Base-by-base conservation (phyloP, 2,888 invertebrate genomes). In the Mactromeris polynyma region DNA sequence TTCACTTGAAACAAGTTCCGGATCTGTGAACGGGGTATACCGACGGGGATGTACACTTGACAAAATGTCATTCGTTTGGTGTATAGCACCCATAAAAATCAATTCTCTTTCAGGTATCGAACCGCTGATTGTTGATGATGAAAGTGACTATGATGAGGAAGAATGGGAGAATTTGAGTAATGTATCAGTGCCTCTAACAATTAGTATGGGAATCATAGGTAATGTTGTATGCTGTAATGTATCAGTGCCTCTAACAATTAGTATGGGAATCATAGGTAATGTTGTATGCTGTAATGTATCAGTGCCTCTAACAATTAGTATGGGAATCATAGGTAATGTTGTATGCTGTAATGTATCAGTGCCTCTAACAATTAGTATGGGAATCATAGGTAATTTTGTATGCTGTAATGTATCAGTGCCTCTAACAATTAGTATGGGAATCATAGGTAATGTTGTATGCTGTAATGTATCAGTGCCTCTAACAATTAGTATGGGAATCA, bases 391-490 rank as follows among this genome's bases (percentile, higher is more conserved):
- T 84, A 78, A 77, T 14, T 2, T 14, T 51, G 51, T 51, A 17
- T 51, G 51, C 19, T 6, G 96, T 3, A 96, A 96, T 0, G 92
- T 97, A 64, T 96, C 96, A 21, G 95, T 97, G 33, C 96, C 96
- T 42, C 95, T 97, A 95, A 94, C 95, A 6, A 95, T 97, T 11
- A 95, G 96, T 64, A 95, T 95, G 21, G 95, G 95, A 42, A 90
- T 90, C 33, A 88, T 90, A 40, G 88, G 88, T 83, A 73, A 69
- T 19, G 2, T 14, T 51, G 51, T 51, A 17, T 51, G 51, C n/a
- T n/a, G 96, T 3, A 96, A 96, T 0, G 92, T 97, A 64, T 96
- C 96, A 21, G 95, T 97, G 33, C 96, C 96, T 42, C 95, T 97
- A 95, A 94, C 95, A 6, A 95, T 97, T 11, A 95, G 96, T 64